Percentiles rank a stretch among this genome's conserved stretches.
Conservation (phyloP, 2,888 invertebrate genomes). For the Dryocosmus kuriphilus region DNA sequence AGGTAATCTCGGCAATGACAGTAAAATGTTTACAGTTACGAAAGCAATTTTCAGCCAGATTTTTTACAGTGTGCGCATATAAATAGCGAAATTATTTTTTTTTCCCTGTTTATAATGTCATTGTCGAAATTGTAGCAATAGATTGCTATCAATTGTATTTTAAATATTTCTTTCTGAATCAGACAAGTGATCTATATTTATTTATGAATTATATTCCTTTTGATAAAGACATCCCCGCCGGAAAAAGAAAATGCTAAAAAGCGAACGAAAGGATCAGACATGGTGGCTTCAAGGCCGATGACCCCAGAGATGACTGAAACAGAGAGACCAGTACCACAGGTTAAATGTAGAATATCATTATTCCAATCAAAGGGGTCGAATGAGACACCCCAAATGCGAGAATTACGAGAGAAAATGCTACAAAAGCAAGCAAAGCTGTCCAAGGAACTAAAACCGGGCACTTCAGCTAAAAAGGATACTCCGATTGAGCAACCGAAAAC, state of each 20-base stretch:
- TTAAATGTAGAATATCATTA: not conserved
- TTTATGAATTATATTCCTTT: too few species aligned
- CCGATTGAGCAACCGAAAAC: not conserved
- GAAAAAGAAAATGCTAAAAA: not conserved
- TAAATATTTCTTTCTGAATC: not conserved
- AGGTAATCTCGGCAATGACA: too few species aligned
- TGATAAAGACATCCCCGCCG: not conserved
- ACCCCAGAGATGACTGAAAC: conserved; percentile 20
- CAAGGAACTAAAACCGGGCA: not conserved
- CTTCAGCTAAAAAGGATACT: not conserved
- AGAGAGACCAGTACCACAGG: conserved; percentile 16
- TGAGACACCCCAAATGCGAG: conserved; percentile 67
- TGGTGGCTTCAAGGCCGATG: not conserved
- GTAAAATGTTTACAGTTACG: too few species aligned
- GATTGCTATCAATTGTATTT: not conserved
- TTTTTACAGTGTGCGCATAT: too few species aligned
- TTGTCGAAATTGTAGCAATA: too few species aligned
- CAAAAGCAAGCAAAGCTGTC: conserved; percentile 49
- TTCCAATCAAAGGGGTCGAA: conserved; percentile 39
- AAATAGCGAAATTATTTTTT: too few species aligned
- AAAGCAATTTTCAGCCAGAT: too few species aligned
- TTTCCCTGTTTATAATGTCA: too few species aligned
- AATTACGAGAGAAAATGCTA: conserved; percentile 58
- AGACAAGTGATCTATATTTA: too few species aligned
- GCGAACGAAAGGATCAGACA: not conserved